Base-by-base conservation (phyloP, 2,888 invertebrate genomes). In the Phorcus lineatus region DNA sequence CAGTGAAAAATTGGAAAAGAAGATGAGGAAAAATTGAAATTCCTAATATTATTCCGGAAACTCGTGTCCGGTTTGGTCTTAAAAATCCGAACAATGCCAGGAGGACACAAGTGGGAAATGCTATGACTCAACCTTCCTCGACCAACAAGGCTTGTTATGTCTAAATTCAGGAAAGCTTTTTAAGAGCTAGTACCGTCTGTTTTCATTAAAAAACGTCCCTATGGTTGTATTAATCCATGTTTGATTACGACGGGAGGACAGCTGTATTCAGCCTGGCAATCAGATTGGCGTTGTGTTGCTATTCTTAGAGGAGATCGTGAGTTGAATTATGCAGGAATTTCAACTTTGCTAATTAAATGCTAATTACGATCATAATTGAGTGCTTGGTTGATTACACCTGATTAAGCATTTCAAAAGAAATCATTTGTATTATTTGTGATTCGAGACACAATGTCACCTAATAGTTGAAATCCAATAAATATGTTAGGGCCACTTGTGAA, bases 31-130 rank as follows among this genome's bases (percentile, higher is more conserved):
- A 17, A 28, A 62, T 62, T 62, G 62, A 62, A 62, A 62, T 24
- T 24, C 28, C 28, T 28, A 62, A 62, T 62, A 62, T 62, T 62
- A 62, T 62, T 62, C 62, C 19, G 62, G 62, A 62, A 62, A 62
- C 62, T 28, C 28, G 24, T 62, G 62, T 62, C 62, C 62, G 28
- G 24, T 24, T 24, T 28, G 13, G 28, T 24, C 28, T 28, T 28
- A 7, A 28, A 62, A 62, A 28, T 24, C 62, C 62, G 62, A 28
- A 62, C 62, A 62, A 62, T 62, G 62, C 28, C 22, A 62, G 62
- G 62, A 16, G 62, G 28, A 62, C 13, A 24, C 22, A 28, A 28
- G 62, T 13, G 62, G 62, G 62, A 13, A 17, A 28, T 62, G 24
- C 62, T 24, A 24, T 62, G 62, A 62, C 62, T 62, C 62, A 62